Evolutionary conservation across 2,888 invertebrate genomes (phyloP), one percentile per base, ranked within the genome.

Genomic region (Chrysotoxum bicinctum): DNA sequence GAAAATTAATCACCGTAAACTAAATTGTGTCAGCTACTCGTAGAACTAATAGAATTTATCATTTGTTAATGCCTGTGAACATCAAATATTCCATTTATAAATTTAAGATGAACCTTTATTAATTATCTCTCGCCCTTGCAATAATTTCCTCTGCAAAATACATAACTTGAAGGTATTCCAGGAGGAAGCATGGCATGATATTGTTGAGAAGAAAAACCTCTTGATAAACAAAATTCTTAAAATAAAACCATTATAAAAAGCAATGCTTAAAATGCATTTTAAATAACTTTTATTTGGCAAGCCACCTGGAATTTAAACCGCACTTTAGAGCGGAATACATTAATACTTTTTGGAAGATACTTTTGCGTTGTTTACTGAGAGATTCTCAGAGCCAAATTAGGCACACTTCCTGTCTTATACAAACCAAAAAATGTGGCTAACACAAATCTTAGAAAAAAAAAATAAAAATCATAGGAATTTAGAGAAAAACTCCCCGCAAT

Each of bases 371-470:
- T 64, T 50, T 66, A 68, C 69, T 69, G 16, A 9, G 6, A 58
- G 35, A 68, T 26, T 52, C 52, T 69, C 43, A 40, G 43, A 70
- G 81, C 64, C 76, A 70, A 76, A 76, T 81, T 81, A 70, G 64
- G 75, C 37, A 62, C 69, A 70, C 48, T 75, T 70, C 35, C 58
- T 32, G 2, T 45, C 3, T 40, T 40, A 32, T 68, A 66, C 60
- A 50, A 52, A 40, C 32, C 19, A 2, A 48, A 32, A 66, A 32
- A 48, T 21, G 14, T 43, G 45, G 45, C 10, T 43, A 30, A 30
- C 48, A n/a, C 21, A 35, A 48, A 37, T 56, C 56, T 56, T 56
- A 19, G 45, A 45, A 43, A 62, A 30, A 30, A n/a, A 43, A 21
- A 60, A 5, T 23, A 37, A 37, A 9, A n/a, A n/a, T n/a, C 35